Conservation (phyloP, 2,797 vertebrate species). For the Pempheris klunzingeri region DNA sequence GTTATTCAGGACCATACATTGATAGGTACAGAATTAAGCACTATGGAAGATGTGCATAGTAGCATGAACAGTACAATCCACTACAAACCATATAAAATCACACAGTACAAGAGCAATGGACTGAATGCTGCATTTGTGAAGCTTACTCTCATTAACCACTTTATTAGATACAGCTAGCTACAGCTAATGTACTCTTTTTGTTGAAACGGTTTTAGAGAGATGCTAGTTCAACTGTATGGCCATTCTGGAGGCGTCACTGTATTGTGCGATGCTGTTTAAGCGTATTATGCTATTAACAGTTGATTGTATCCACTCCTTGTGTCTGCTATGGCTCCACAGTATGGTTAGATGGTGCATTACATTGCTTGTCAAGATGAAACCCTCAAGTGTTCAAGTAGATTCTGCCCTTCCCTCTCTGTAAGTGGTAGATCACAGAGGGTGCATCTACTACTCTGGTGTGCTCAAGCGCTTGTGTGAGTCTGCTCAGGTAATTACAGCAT, state of each 20-base stretch:
- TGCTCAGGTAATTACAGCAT: constrained; percentile 89
- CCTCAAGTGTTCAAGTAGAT: constrained; percentile 52
- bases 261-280: neutral
- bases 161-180: neutral
- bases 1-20: constrained; percentile 12
- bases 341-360: constrained; percentile 42
- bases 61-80: neutral
- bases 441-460: constrained; percentile 63
- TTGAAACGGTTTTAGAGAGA: no score
- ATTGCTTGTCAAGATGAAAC: constrained; percentile 58
- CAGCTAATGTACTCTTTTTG: neutral
- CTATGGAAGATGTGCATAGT: neutral
- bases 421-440: constrained; percentile 69
- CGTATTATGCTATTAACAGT: neutral
- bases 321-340: constrained; percentile 21
- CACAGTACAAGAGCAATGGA: neutral
- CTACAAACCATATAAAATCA: neutral
- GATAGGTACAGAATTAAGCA: neutral
- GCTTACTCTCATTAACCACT: neutral
- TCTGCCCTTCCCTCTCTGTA: constrained; percentile 53
- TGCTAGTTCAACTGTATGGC: no score
- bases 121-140: neutral
- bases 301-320: neutral
- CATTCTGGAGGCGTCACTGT: neutral
- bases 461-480: constrained; percentile 69